Percentiles rank a stretch among this genome's conserved stretches.
Evolutionary conservation across 2,888 invertebrate genomes (phyloP).

Genomic region (Melipona beecheii): DNA sequence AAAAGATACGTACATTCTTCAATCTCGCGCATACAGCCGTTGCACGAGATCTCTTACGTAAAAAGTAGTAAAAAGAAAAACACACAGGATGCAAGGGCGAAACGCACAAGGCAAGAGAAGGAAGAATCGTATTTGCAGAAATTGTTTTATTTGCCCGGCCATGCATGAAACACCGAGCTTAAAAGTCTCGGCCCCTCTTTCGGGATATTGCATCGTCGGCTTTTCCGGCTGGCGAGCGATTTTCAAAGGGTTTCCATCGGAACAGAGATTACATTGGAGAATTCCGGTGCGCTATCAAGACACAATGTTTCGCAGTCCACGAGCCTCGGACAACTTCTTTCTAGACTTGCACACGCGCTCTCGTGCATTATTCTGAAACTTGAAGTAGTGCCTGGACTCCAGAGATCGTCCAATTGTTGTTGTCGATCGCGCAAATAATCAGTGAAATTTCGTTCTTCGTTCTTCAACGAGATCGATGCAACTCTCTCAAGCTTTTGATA

Average conservation of each 20-base stretch:
- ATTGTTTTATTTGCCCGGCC: constrained; percentile 9
- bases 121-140: neutral
- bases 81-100: neutral
- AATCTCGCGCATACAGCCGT: too few relatives aligned
- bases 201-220: constrained; percentile 17
- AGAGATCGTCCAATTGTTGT: too few relatives aligned
- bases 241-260: constrained; percentile 15
- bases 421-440: too few relatives aligned
- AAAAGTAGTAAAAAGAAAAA: neutral
- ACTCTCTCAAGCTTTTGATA: too few relatives aligned
- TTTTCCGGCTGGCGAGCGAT: neutral
- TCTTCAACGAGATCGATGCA: too few relatives aligned
- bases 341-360: neutral
- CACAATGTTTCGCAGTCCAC: neutral
- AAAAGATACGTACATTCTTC: too few relatives aligned
- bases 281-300: constrained; percentile 11
- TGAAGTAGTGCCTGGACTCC: too few relatives aligned
- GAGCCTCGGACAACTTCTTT: neutral
- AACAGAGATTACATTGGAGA: constrained; percentile 19
- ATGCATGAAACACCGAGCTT: constrained; percentile 42
- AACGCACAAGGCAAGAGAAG: neutral
- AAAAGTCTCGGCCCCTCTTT: constrained; percentile 28
- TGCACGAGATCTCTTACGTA: neutral
- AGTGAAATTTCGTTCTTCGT: too few relatives aligned
- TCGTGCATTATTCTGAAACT: neutral